A percentile compares a stretch with the other conserved stretches of the same genome.
Evolutionary conservation across 2,113 vertebrate genomes (phyloP).

Genomic region (Entelurus aequoreus): DNA sequence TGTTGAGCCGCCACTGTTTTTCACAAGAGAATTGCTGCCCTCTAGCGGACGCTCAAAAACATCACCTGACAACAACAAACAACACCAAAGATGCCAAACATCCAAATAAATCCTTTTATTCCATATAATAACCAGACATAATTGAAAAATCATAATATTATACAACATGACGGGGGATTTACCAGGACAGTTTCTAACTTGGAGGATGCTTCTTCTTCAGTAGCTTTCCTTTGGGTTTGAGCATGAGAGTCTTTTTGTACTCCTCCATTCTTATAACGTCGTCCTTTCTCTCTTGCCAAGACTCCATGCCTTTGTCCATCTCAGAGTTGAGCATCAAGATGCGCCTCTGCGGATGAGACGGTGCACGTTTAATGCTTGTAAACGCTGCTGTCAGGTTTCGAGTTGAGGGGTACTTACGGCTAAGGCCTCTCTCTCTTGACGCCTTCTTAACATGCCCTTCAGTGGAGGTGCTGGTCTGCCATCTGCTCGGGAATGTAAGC

Average conservation of each 20-base stretch:
- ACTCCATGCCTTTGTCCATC: conserved; percentile 75
- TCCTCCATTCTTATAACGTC: conserved; percentile 49
- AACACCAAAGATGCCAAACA: background rate
- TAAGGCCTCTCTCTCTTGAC: conserved; percentile 69
- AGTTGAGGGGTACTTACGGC: conserved; percentile 67
- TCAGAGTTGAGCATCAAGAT: conserved; percentile 76
- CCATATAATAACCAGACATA: conserved; percentile 1
- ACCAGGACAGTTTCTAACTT: conserved; percentile 15
- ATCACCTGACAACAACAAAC: conserved; percentile 5
- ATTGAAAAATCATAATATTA: background rate
- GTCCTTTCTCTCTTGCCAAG: conserved; percentile 62
- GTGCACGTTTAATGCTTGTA: too few relatives aligned
- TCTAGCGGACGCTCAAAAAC: conserved; percentile 54
- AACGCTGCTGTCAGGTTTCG: background rate
- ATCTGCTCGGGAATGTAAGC: conserved; percentile 60
- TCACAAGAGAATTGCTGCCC: conserved; percentile 54
- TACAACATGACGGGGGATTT: background rate
- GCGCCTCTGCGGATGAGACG: conserved; percentile 66
- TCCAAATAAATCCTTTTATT: conserved; percentile 31
- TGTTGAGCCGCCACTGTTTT: conserved; percentile 9
- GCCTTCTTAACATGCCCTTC: conserved; percentile 77
- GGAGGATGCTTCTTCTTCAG: conserved; percentile 53
- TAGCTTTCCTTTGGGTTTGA: conserved; percentile 77
- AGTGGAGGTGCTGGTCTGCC: conserved; percentile 77
- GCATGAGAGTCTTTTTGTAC: conserved; percentile 61